These are phyloP conservation scores for Sarcophaga rosellei DNA, from an alignment of 2,888 invertebrate species.

Conservation along the genomic window DNA sequence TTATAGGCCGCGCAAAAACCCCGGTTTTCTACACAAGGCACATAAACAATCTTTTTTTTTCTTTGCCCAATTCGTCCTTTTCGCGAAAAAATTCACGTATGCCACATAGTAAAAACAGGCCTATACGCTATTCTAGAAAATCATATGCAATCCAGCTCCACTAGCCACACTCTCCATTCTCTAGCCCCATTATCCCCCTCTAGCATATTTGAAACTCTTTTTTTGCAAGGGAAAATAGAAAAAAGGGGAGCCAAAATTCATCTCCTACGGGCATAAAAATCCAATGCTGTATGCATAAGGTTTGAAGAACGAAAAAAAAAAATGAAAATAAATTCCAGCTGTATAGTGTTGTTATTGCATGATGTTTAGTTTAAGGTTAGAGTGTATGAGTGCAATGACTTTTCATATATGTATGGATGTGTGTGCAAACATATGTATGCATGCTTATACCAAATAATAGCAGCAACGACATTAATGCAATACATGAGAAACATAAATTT, in stretches of 20 bases:
- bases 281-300: neutral
- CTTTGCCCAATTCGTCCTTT: constrained; percentile 5
- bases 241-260: constrained; percentile 37
- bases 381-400: constrained; percentile 65
- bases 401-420: constrained; percentile 29
- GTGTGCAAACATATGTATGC: neutral
- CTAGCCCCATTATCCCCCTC: constrained; percentile 11
- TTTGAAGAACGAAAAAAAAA: constrained; percentile 13
- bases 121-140: constrained; percentile 47
- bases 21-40: constrained; percentile 58
- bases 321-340: neutral
- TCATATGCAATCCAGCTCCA: neutral
- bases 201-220: neutral
- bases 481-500: neutral
- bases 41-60: constrained; percentile 43
- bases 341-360: constrained; percentile 5
- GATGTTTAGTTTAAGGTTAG: constrained; percentile 63
- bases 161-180: constrained; percentile 13
- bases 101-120: constrained; percentile 55
- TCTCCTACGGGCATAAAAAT: constrained; percentile 58
- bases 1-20: constrained; percentile 70
- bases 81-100: constrained; percentile 67
- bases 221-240: neutral
- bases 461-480: neutral
- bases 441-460: neutral